Base-by-base conservation (phyloP, 2,888 invertebrate genomes). In the Lasioglossum zephyrum region DNA sequence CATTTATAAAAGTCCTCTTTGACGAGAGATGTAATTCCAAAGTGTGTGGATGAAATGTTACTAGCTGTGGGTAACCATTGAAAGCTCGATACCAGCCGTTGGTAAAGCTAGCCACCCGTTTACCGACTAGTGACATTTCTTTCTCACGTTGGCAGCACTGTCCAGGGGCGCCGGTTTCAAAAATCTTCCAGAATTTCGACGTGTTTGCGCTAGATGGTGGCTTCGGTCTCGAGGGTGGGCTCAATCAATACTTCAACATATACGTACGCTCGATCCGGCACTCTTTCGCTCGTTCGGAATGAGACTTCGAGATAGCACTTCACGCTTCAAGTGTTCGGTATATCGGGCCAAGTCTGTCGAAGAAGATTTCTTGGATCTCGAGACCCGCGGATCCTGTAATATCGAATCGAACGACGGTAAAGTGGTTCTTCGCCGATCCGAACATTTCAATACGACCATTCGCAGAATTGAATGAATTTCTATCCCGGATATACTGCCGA, bases 91-190 rank as follows among this genome's bases (percentile, higher is more conserved):
- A 79, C 73, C 85, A 13, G 4, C 73, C 1, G 72, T 26, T 49
- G 85, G 75, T 85, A 85, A 16, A 11, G 13, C 9, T 8, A n/a
- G 26, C 4, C 9, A 5, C 0, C 22, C 41, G 6, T 11, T 85
- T 85, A 85, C 81, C 86, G 85, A 79, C 75, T 81, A 80, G 63
- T 79, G 53, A 78, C 75, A 60, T 22, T 57, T 31, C 26, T 31
- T 13, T 49, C 9, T 73, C 49, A 9, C 69, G 31, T 89, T 81
- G 60, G 81, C 73, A 80, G 70, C 79, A 72, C 41, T 47, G 80
- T 69, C 1, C n/a, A 0, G 36, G 0, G n/a, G 78, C 63, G 18
- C 11, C 31, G 69, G 31, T 39, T 44, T 41, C 4, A 80, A 16
- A 4, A 13, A 0, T 2, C 9, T 2, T 1, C 5, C 4, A 0